Base-by-base conservation (phyloP, 2,888 invertebrate species). In the Protodeltote pygarga region DNA sequence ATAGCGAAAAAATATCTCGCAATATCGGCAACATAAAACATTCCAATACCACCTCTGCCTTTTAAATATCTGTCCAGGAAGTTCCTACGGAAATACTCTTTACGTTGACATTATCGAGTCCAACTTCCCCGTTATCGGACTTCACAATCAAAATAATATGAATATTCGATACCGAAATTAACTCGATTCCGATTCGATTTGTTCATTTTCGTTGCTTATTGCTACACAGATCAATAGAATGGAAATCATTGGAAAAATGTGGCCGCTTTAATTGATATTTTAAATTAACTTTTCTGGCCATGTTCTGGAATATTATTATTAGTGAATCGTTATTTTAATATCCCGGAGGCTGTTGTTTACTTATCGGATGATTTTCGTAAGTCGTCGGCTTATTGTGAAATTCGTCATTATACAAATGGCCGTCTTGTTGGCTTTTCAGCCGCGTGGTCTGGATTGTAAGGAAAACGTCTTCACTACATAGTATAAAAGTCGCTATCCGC, bases 111-210 rank as follows among this genome's bases (percentile, higher is more conserved):
- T 68, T 71, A 70, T 70, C 69, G 55, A 50, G 20, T 9, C 32
- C 49, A 51, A 67, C 54, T 63, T 57, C 48, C 38, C 51, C 47
- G 63, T 50, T 70, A 65, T 70, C 69, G 14, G 41, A 49, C 60
- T 67, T 54, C 58, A 40, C 42, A 55, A 68, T 71, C 63, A 49
- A 68, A 68, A 63, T 63, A 60, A 63, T 63, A 60, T 71, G 50
- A 68, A 71, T 70, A 71, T 69, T 71, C 31, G 45, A 37, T 42
- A 15, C 33, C 39, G 20, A 67, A 63, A 71, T 62, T 67, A 67
- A 67, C 57, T 71, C 38, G 58, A 39, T 53, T 31, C 46, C 29
- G 40, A 42, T 51, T 60, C 32, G 46, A 62, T 49, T 38, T 29
- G 42, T 52, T 46, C 50, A 49, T 54, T 65, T 54, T 53, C 47